A percentile compares a stretch with the other conserved stretches of the same genome.
Evolutionary conservation across 2,888 invertebrate species (phyloP).

Genomic region (Agrilus mali): DNA sequence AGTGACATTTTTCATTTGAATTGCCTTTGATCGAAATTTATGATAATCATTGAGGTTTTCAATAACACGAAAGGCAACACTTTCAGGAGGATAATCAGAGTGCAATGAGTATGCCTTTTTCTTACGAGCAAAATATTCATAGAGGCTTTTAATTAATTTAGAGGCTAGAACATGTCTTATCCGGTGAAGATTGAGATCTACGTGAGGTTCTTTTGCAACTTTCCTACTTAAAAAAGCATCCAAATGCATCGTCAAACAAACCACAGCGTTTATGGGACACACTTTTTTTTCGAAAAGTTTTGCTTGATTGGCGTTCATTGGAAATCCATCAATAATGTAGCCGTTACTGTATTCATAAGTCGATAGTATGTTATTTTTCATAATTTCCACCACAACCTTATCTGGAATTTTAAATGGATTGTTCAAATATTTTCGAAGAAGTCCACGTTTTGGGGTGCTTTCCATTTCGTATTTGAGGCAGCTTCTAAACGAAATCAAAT

Average conservation of each 20-base stretch:
- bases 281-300: conserved; percentile 19
- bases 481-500: conserved; percentile 12
- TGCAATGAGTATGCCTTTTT: conserved; percentile 8
- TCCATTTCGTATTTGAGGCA: conserved; percentile 13
- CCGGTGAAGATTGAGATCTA: conserved; percentile 7
- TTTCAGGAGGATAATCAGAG: conserved; percentile 16
- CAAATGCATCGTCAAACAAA: conserved; percentile 13
- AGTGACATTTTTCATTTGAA: neutral
- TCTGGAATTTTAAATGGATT: conserved; percentile 11
- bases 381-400: conserved; percentile 12
- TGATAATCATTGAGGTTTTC: conserved; percentile 17
- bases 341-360: conserved; percentile 12
- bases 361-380: conserved; percentile 12
- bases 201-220: conserved; percentile 1
- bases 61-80: conserved; percentile 12
- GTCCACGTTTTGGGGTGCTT: conserved; percentile 10
- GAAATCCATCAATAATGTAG: conserved; percentile 21
- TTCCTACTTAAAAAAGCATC: conserved; percentile 11
- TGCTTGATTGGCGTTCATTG: conserved; percentile 15
- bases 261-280: conserved; percentile 15
- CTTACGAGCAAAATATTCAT: neutral
- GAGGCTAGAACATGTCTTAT: conserved; percentile 4
- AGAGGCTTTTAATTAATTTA: conserved; percentile 6
- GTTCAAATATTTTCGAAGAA: conserved; percentile 11
- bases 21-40: conserved; percentile 3